Evolutionary conservation across 1,140 invertebrate species (phyloP).

Genomic region (Harlomillsia oculata): DNA sequence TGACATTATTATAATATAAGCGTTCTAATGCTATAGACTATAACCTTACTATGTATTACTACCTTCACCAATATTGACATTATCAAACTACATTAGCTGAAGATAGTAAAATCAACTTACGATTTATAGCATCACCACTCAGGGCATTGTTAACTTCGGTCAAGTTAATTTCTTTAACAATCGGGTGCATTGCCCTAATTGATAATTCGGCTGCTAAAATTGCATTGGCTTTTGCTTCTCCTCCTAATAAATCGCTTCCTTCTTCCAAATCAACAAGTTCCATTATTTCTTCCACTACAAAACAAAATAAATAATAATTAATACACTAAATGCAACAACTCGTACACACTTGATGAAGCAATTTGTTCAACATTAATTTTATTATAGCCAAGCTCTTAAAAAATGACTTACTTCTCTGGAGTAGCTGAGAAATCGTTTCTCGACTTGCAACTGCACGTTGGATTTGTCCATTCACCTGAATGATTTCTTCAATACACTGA

Average conservation of each 20-base stretch:
- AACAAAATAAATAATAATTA: not conserved
- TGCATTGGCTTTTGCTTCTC: slow-evolving; percentile 34
- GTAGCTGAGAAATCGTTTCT: slow-evolving; percentile 21
- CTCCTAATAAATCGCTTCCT: slow-evolving; percentile 30
- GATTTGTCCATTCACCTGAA: slow-evolving; percentile 33
- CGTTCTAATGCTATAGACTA: too few species aligned
- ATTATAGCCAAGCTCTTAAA: not conserved
- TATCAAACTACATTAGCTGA: too few species aligned
- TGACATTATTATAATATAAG: too few species aligned
- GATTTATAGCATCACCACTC: slow-evolving; percentile 30
- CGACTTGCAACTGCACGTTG: slow-evolving; percentile 22
- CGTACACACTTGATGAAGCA: too few species aligned
- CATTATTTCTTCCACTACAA: slow-evolving; percentile 33
- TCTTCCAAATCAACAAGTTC: slow-evolving; percentile 32
- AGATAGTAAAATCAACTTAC: slow-evolving; percentile 19
- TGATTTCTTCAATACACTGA: slow-evolving; percentile 28
- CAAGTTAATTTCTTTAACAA: slow-evolving; percentile 29
- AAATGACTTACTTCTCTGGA: slow-evolving; percentile 27
- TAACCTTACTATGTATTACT: too few species aligned
- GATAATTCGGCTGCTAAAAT: slow-evolving; percentile 30
- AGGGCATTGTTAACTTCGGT: slow-evolving; percentile 27
- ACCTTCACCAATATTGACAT: too few species aligned
- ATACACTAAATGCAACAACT: too few species aligned
- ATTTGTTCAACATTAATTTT: too few species aligned
- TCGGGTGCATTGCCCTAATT: slow-evolving; percentile 28